Evolutionary conservation across 2,797 vertebrate genomes (phyloP), one percentile per base, ranked within the genome.

Genomic region (Centropyge bicolor): DNA sequence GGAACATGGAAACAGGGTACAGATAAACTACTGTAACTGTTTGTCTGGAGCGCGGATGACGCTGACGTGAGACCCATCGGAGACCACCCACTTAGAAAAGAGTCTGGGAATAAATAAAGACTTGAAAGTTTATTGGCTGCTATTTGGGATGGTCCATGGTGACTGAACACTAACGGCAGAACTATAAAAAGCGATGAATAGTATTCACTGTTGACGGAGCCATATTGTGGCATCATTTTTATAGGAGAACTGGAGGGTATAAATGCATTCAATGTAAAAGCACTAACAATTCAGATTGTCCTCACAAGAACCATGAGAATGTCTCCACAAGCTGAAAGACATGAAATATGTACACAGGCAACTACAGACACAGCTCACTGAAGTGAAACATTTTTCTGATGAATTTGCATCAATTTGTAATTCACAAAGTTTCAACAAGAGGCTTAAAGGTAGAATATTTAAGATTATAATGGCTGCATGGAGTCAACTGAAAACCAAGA

Each of bases 51-150:
- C 81, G 74, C 3, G 7, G 69, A 63, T 36, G 55, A 72, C 0
- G 55, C 51, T 48, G n/a, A 62, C 0, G 6, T 41, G 17, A 41
- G 49, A 68, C 71, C 35, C 4, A 2, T 70, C n/a, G 43, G 81
- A 31, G 27, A 82, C 79, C 85, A 84, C 76, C 67, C 35, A 77
- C 56, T 64, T 16, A 60, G 65, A 86, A 19, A 46, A 68, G 24
- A 68, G 59, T 54, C 59, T 52, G 24, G 27, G 11, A 54, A 71
- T 77, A 78, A 84, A 82, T 54, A 55, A 8, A 70, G 59, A 41
- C 63, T 70, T 73, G 51, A 60, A 66, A 66, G 72, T 85, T 79
- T 62, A 76, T 6, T 12, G n/a, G 46, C 68, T 43, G 38, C 22
- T 86, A 60, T 69, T 46, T 56, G 38, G 57, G 62, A 70, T 52